Base-by-base conservation (phyloP, 2,888 invertebrate species). In the Yponomeuta plumbellus region DNA sequence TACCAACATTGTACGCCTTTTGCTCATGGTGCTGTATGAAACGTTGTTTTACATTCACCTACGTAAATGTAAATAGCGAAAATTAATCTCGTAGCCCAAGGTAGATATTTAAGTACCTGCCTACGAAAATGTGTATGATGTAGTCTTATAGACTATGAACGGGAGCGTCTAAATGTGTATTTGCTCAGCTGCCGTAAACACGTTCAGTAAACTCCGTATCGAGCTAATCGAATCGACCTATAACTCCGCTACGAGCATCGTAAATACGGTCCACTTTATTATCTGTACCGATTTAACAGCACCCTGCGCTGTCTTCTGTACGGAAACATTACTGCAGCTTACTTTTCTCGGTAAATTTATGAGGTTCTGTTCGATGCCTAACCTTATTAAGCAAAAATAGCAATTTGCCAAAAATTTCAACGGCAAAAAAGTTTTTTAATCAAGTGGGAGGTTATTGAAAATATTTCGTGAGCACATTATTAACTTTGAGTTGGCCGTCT, bases 141-240 rank as follows among this genome's bases (percentile, higher is more conserved):
- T 17, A 52, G 44, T 17, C 44, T 52, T 52, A 10, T 8, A 34
- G 34, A 34, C 8, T 34, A 34, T 34, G 44, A 52, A 52, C 58
- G 22, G 58, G 20, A 22, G 58, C 21, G 22, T 58, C 58, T 58
- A 79, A 80, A 77, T 76, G 76, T 74, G 76, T 73, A 75, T 78
- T 75, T 75, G 72, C 71, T 74, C 74, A 76, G 78, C 76, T 79
- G 77, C 79, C 77, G 79, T 79, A 78, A 81, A 81, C 80, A 80
- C 77, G 80, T 80, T 79, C 78, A 73, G 76, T 78, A 83, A 80
- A 83, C 84, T 78, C 76, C 75, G 65, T 80, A 80, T 78, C 79
- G 76, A 71, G 76, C 80, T 85, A 84, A 85, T 85, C 84, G 82
- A 84, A 85, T 85, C 82, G 81, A 80, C 82, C 84, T 79, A 80